Conservation (phyloP, 2,113 vertebrate species). For the Sclerurus mexicanus region DNA sequence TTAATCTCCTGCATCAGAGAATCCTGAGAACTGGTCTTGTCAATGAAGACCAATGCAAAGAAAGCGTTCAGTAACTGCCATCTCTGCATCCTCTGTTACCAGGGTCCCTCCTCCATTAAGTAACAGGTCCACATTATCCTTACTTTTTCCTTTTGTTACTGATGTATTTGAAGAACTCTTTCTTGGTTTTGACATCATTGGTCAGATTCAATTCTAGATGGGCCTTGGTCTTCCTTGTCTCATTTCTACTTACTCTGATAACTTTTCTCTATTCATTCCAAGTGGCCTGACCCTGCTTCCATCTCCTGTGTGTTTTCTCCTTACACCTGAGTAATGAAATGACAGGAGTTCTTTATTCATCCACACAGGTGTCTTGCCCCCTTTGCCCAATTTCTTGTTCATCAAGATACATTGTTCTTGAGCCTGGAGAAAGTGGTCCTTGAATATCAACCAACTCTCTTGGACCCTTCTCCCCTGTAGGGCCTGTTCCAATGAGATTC, state of each 20-base stretch:
- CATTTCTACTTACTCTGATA: background rate
- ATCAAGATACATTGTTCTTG: background rate
- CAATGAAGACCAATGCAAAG: fast-evolving
- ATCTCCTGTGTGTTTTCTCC: background rate
- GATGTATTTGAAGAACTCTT: background rate
- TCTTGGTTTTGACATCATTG: background rate
- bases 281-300: background rate
- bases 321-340: background rate
- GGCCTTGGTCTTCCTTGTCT: background rate
- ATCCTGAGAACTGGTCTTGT: background rate
- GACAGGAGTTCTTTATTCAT: background rate
- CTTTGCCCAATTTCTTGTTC: background rate
- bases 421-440: background rate
- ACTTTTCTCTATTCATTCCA: background rate
- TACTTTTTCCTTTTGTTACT: background rate
- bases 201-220: background rate
- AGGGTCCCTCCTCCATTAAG: background rate
- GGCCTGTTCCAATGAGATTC: background rate
- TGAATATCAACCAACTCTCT: background rate
- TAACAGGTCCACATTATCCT: background rate
- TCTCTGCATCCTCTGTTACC: background rate
- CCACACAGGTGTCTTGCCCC: background rate
- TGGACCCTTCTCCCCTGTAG: background rate
- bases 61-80: background rate
- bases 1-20: background rate